These are phyloP conservation scores for Xenopus borealis DNA, from an alignment of 2,113 vertebrate genomes.

Conservation along the genomic window DNA sequence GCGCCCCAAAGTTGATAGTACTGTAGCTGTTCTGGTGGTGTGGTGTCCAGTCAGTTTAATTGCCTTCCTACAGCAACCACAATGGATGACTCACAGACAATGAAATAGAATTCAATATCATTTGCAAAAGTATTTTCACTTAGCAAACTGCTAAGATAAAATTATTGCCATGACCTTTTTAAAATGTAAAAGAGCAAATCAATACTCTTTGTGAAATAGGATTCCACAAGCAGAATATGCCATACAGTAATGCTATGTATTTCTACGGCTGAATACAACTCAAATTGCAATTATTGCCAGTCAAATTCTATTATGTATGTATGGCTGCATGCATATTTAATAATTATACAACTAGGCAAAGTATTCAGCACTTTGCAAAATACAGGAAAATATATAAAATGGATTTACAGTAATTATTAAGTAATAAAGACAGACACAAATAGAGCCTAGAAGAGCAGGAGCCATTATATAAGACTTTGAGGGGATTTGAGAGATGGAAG, in stretches of 20 bases:
- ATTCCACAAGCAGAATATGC: conserved; percentile 53
- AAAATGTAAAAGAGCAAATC: conserved; percentile 65
- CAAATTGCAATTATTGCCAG: conserved; percentile 74
- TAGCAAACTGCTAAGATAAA: conserved; percentile 65
- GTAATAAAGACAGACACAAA: not conserved
- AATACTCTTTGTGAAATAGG: conserved; percentile 65
- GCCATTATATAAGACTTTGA: no score
- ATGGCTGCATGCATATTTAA: not conserved
- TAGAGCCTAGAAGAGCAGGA: no score
- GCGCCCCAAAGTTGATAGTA: no score
- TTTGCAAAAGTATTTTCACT: conserved; percentile 71
- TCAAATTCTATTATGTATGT: conserved; percentile 48
- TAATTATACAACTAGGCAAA: not conserved
- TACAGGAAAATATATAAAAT: not conserved
- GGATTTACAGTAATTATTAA: not conserved
- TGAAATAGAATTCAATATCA: conserved; percentile 56
- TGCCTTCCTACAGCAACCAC: conserved; percentile 2
- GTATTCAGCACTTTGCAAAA: conserved; percentile 32
- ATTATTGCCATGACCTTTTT: conserved; percentile 76
- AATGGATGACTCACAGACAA: not conserved
- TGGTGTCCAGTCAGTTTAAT: conserved; percentile 5
- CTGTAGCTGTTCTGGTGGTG: not conserved
- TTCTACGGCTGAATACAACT: conserved; percentile 71
- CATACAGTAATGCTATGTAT: conserved; percentile 53
- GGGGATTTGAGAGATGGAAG: no score